These are phyloP conservation scores for Caenorhabditis sp. DNA, from an alignment of 2,888 invertebrate genomes.

Conservation along the genomic window DNA sequence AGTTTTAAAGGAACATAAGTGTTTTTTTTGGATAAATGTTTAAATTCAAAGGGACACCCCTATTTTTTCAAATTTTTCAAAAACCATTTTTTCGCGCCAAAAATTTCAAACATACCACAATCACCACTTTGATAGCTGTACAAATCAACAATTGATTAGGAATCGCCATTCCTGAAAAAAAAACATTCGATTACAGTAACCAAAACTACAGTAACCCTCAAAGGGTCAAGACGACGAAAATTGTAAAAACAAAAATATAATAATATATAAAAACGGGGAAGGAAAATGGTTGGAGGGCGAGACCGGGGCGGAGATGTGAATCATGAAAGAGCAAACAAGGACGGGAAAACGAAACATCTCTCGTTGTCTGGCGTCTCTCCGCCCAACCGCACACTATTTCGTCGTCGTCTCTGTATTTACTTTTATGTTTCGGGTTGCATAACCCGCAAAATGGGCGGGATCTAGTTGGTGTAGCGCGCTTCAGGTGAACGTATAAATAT, in stretches of 20 bases:
- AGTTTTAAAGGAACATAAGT: too few relatives aligned
- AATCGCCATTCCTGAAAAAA: constrained; percentile 54
- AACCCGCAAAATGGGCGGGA: background rate
- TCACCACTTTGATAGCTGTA: constrained; percentile 59
- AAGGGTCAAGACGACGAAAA: background rate
- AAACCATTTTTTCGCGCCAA: too few relatives aligned
- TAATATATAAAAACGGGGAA: background rate
- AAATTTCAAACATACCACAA: constrained; percentile 58
- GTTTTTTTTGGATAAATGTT: too few relatives aligned
- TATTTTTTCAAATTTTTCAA: too few relatives aligned
- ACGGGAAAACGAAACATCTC: background rate
- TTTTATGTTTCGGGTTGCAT: background rate
- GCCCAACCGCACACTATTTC: background rate
- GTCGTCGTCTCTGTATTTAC: background rate
- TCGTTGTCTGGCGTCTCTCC: background rate
- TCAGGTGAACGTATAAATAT: background rate
- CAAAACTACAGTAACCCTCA: background rate
- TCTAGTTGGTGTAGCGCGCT: background rate
- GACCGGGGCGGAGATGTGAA: constrained; percentile 10
- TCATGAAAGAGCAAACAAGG: constrained; percentile 41
- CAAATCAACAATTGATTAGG: constrained; percentile 65
- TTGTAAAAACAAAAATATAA: background rate
- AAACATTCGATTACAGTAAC: background rate
- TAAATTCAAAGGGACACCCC: too few relatives aligned
- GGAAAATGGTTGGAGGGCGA: background rate